Conservation (phyloP, 2,888 invertebrate species). For the Oasisia sp. region DNA sequence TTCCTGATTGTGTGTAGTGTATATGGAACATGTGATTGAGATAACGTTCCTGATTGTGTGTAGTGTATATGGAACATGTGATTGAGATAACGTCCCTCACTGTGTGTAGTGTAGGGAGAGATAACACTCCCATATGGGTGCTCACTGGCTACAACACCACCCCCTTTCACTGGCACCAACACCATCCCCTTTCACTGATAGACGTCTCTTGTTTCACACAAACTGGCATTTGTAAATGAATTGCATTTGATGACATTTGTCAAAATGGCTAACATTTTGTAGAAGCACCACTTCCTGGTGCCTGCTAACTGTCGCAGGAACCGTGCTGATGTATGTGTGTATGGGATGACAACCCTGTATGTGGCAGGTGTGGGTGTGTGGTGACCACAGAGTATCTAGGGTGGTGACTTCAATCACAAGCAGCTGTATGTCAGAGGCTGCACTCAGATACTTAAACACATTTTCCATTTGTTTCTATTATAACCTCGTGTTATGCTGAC, state of each 20-base stretch:
- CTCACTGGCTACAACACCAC: too few species aligned
- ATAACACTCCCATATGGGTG: too few species aligned
- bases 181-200: too few species aligned
- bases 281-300: background rate
- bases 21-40: too few species aligned
- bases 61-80: too few species aligned
- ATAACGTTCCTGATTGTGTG: too few species aligned
- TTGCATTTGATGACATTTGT: background rate
- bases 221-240: background rate
- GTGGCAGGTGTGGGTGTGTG: background rate
- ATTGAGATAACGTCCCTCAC: too few species aligned
- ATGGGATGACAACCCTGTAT: background rate
- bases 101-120: too few species aligned
- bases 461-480: background rate
- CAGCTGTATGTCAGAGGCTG: background rate
- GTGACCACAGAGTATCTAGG: too few species aligned
- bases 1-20: too few species aligned
- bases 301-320: background rate
- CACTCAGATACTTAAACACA: background rate
- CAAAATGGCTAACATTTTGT: background rate
- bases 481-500: too few species aligned
- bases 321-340: background rate
- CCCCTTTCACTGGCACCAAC: too few species aligned
- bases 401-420: background rate
- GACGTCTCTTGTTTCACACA: background rate